phyloP scores from a whole-genome alignment of 2,113 vertebrate species.

The Uropsilus gracilis region DNA sequence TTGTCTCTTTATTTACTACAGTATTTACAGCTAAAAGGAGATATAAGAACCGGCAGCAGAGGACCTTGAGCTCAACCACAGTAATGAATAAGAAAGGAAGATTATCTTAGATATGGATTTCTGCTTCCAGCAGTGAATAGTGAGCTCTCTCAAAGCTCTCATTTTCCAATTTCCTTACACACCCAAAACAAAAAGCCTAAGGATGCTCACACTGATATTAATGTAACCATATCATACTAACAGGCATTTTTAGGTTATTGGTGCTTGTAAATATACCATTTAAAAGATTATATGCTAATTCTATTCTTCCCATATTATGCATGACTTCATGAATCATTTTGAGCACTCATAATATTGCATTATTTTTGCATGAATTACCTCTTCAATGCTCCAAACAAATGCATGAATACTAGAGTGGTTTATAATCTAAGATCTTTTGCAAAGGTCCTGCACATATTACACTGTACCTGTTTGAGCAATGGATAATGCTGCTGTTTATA shows the following conservation, averaged over 20 bases:
- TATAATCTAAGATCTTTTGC: neutral
- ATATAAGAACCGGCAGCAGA: neutral
- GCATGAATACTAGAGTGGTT: neutral
- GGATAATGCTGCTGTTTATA: neutral
- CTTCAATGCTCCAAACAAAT: neutral
- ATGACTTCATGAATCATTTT: neutral
- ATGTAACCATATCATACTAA: neutral
- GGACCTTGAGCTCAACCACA: neutral
- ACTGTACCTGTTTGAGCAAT: neutral
- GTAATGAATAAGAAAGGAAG: neutral
- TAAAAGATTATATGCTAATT: neutral
- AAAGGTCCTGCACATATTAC: neutral
- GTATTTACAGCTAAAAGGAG: neutral
- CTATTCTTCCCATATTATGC: neutral
- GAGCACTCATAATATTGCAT: neutral
- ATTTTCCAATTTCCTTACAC: neutral
- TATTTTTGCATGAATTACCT: neutral
- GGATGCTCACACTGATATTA: neutral
- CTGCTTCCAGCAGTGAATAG: neutral
- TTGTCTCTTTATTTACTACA: neutral
- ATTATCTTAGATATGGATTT: neutral
- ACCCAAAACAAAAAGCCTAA: neutral
- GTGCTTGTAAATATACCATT: neutral
- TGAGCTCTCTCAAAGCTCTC: neutral
- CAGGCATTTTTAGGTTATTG: neutral